These are phyloP conservation scores for Listronotus oregonensis DNA, from an alignment of 1,140 invertebrate species.

Conservation along the genomic window DNA sequence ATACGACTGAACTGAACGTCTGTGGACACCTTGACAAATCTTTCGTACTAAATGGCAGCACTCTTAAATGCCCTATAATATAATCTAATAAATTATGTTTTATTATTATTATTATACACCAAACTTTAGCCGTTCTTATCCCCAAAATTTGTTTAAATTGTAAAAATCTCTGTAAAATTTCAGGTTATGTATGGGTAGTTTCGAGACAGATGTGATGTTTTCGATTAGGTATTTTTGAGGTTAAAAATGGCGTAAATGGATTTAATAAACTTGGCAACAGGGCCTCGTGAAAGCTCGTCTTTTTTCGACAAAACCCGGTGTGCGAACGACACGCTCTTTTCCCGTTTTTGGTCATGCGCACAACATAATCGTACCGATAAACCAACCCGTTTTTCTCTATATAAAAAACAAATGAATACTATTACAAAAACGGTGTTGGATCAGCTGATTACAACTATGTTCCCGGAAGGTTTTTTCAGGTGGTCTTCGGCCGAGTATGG, in stretches of 20 bases:
- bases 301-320: constrained; percentile 33
- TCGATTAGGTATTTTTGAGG: neutral
- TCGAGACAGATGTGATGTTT: neutral
- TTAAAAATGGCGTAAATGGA: neutral
- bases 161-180: neutral
- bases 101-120: neutral
- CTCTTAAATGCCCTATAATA: constrained; percentile 3
- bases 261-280: no score
- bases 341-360: constrained; percentile 37
- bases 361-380: constrained; percentile 38
- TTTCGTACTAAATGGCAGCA: neutral
- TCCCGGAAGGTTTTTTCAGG: constrained; percentile 16
- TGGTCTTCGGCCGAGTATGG: neutral
- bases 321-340: constrained; percentile 39
- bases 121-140: neutral
- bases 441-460: constrained; percentile 38
- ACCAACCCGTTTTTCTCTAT: constrained; percentile 30
- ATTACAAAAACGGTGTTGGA: constrained; percentile 32
- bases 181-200: neutral
- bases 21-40: no score
- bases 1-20: no score
- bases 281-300: constrained; percentile 28
- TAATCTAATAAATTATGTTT: constrained; percentile 9
- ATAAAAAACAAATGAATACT: constrained; percentile 1
- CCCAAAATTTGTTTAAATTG: neutral